These are phyloP conservation scores for Pheucticus melanocephalus DNA, from an alignment of 2,113 vertebrate genomes.

Conservation along the genomic window DNA sequence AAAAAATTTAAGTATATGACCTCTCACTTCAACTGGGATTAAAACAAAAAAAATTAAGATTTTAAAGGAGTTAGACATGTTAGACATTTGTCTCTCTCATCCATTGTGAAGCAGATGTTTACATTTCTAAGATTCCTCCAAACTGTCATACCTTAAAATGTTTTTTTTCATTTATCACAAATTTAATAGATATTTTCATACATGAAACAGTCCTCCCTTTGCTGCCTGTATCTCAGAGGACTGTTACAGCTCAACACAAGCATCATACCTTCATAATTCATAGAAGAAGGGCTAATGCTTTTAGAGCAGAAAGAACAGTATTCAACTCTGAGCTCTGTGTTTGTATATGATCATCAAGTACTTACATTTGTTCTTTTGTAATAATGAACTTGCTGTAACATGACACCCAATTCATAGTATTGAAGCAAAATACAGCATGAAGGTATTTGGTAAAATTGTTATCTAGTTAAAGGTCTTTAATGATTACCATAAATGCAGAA, in stretches of 20 bases:
- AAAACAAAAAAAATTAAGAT: not conserved
- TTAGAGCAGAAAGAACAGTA: not conserved
- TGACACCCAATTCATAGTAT: not conserved
- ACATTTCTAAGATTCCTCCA: not conserved
- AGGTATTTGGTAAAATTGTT: not conserved
- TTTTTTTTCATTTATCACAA: not conserved
- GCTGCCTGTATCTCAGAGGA: not conserved
- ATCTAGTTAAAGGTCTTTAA: not conserved
- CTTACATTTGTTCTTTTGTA: not conserved
- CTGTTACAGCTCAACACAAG: not conserved
- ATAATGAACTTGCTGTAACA: not conserved
- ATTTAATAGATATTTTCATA: not conserved
- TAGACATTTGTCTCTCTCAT: not conserved
- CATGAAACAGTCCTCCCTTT: not conserved
- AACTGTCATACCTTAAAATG: not conserved
- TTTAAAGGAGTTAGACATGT: not conserved
- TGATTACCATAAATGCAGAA: not conserved
- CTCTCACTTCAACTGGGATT: not conserved
- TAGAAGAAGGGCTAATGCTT: not conserved
- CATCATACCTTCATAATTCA: not conserved
- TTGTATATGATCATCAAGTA: not conserved
- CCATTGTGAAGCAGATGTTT: not conserved
- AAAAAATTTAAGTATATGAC: constrained; percentile 1
- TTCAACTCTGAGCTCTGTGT: not conserved
- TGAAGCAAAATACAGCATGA: not conserved